A percentile compares a stretch with the other conserved stretches of the same genome.
Evolutionary conservation across 1,140 invertebrate species (phyloP).

Genomic region (Aphelinus certus): DNA sequence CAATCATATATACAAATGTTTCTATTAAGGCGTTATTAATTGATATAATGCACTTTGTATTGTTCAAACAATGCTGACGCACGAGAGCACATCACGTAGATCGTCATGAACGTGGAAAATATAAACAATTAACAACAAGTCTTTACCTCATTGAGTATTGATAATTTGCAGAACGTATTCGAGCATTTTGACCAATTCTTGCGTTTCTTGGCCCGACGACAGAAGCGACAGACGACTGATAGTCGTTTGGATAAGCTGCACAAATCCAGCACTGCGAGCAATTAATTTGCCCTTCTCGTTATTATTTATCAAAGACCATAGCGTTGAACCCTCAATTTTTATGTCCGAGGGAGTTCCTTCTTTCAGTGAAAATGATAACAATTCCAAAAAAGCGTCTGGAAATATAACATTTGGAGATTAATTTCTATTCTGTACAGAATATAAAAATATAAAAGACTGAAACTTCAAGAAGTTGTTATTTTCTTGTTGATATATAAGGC

Average conservation of each 20-base stretch:
- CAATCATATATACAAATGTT: too few species aligned
- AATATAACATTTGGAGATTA: too few species aligned
- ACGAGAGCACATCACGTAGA: too few species aligned
- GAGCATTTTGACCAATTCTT: slow-evolving; percentile 53
- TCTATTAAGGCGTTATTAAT: too few species aligned
- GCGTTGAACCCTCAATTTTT: slow-evolving; percentile 50
- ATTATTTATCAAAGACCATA: slow-evolving; percentile 59
- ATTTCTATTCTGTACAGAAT: too few species aligned
- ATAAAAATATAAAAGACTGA: too few species aligned
- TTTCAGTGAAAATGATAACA: slow-evolving; percentile 53
- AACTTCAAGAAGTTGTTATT: too few species aligned
- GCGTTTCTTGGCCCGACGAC: slow-evolving; percentile 28
- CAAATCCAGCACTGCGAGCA: slow-evolving; percentile 54
- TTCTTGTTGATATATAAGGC: too few species aligned
- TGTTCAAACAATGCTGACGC: too few species aligned
- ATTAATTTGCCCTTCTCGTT: slow-evolving; percentile 62
- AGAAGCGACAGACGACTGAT: slow-evolving; percentile 47
- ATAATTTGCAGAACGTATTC: slow-evolving; percentile 55
- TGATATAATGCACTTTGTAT: too few species aligned
- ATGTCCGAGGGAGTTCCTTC: slow-evolving; percentile 52
- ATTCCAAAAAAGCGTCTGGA: slow-evolving; percentile 57
- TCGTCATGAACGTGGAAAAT: too few species aligned
- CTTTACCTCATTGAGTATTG: slow-evolving; percentile 38
- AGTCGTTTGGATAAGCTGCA: slow-evolving; percentile 53
- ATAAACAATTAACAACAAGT: too few species aligned